These are phyloP conservation scores for Campylomormyrus numenius DNA, from an alignment of 2,113 vertebrate genomes.

Conservation along the genomic window DNA sequence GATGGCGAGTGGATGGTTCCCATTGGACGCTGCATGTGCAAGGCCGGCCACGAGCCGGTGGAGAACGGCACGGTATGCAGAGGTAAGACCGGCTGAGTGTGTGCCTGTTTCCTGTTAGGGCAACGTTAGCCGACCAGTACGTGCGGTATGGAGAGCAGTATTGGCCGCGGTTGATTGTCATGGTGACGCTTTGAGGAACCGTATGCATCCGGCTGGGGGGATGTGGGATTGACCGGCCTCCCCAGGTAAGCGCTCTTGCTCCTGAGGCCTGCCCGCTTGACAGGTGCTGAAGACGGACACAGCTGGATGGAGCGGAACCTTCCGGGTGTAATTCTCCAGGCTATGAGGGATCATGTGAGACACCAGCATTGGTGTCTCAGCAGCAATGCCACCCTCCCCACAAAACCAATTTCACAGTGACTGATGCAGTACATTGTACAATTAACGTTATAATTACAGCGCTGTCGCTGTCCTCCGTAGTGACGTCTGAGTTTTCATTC, in stretches of 20 bases:
- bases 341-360: not conserved
- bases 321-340: not conserved
- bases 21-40: slow-evolving; percentile 90
- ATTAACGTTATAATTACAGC: slow-evolving; percentile 3
- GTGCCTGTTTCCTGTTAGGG: not conserved
- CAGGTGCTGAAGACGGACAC: not conserved
- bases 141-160: not conserved
- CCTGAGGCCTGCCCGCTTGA: not conserved
- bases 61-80: slow-evolving; percentile 80
- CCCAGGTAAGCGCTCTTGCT: not conserved
- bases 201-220: not conserved
- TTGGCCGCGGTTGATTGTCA: not conserved
- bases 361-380: not conserved
- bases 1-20: slow-evolving; percentile 96
- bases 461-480: not conserved
- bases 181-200: not conserved
- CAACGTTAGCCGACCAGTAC: not conserved
- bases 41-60: slow-evolving; percentile 73
- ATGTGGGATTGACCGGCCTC: not conserved
- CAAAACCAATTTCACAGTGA: not conserved
- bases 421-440: slow-evolving; percentile 7
- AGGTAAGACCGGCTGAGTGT: slow-evolving; percentile 61
- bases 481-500: not conserved
- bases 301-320: not conserved
- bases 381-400: not conserved